Evolutionary conservation across 2,888 invertebrate genomes (phyloP), one percentile per base, ranked within the genome.

Genomic region (Torymus auratus): DNA sequence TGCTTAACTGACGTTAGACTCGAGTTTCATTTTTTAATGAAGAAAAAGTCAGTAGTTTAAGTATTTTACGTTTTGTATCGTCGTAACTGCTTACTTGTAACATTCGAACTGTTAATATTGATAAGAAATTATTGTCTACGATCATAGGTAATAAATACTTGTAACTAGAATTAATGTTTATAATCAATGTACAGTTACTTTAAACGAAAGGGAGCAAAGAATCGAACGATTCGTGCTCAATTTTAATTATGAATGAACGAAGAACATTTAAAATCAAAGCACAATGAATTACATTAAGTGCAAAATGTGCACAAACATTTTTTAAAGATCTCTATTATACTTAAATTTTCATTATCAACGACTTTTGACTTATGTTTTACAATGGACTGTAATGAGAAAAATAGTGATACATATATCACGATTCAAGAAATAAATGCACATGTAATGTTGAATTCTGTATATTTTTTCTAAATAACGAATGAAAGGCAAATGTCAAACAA

Each of bases 41-140:
- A 69, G 15, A 10, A 70, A 68, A 81, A 78, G 81, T 74, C 81
- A 81, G 52, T 81, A 81, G 73, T 68, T 75, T 75, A 82, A 78
- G 78, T 75, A 41, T 75, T 79, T 71, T 74, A 81, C 61, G 56
- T 75, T 75, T 41, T 77, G n/a, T 78, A 69, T n/a, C 70, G 13
- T 74, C 52, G 62, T 64, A 71, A 70, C 12, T 15, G 52, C 74
- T 78, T 74, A 61, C 69, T 77, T 70, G 15, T 78, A 65, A 68
- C 23, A 67, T 75, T 64, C n/a, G 53, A 72, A 69, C 64, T 74
- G 61, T 74, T 71, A 50, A 72, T 72, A 72, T 68, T 13, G 50
- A 67, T 55, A 73, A n/a, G 20, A 68, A 64, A 23, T 61, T 23
- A 71, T 72, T 71, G 53, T 67, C 65, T 56, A 71, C 10, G 17